Conservation (phyloP, 1,140 invertebrate species). For the Drosophila trapezifrons region DNA sequence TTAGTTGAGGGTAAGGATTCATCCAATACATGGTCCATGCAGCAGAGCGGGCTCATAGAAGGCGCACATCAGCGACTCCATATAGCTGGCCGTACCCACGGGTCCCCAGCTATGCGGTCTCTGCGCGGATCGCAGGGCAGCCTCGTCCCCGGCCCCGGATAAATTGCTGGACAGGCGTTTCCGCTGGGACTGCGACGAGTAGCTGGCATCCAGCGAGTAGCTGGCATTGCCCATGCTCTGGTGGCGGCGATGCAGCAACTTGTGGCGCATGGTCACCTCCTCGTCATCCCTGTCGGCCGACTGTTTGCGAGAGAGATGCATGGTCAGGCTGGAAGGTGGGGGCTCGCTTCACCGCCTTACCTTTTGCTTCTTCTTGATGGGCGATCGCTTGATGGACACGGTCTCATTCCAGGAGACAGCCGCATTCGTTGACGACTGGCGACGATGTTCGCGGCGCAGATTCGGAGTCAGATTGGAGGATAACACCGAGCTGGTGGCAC, state of each 20-base stretch:
- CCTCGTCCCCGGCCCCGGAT: conserved; percentile 59
- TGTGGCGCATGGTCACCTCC: conserved; percentile 71
- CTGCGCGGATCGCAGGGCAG: conserved; percentile 39
- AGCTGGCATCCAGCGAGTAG: conserved; percentile 76
- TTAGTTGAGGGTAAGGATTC: conserved; percentile 52
- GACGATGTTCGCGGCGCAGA: conserved; percentile 66
- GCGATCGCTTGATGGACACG: conserved; percentile 73
- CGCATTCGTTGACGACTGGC: conserved; percentile 80
- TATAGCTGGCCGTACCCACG: conserved; percentile 79
- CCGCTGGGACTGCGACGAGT: conserved; percentile 24
- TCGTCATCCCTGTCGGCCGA: conserved; percentile 60
- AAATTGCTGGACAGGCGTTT: conserved; percentile 64
- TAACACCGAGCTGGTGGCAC: conserved; percentile 38
- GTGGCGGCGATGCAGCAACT: conserved; percentile 76
- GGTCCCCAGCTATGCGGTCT: conserved; percentile 83
- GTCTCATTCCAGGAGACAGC: conserved; percentile 83
- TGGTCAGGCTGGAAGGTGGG: neutral
- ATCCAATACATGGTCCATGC: conserved; percentile 84
- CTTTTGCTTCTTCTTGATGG: conserved; percentile 59
- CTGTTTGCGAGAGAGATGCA: conserved; percentile 30
- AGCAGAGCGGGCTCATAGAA: conserved; percentile 77
- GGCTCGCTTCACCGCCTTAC: conserved; percentile 37
- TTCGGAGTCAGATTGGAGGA: conserved; percentile 68
- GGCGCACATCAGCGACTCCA: conserved; percentile 80
- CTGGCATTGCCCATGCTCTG: conserved; percentile 76